Evolutionary conservation across 2,797 vertebrate genomes (phyloP).

Genomic region (Acropternis orthonyx): DNA sequence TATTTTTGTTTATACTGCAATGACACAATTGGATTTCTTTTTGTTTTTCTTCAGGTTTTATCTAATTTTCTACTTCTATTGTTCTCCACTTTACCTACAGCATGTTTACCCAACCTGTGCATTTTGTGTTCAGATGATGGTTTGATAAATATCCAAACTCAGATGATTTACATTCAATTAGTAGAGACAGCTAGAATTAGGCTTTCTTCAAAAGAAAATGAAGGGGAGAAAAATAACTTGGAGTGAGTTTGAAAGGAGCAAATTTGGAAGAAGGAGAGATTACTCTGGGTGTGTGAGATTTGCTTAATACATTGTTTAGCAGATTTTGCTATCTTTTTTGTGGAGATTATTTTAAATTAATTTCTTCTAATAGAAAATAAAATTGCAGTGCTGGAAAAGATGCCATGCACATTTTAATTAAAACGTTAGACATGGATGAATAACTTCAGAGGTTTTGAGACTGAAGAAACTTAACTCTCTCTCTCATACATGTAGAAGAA

Average conservation of each 20-base stretch:
- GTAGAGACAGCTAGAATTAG: background rate
- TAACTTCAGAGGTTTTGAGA: background rate
- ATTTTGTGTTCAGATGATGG: background rate
- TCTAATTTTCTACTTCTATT: background rate
- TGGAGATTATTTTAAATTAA: background rate
- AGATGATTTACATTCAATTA: background rate
- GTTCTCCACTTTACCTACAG: background rate
- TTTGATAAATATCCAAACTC: background rate
- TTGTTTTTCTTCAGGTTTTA: background rate
- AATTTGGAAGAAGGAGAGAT: background rate
- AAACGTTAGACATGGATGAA: background rate
- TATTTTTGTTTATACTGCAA: background rate
- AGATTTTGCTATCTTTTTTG: background rate
- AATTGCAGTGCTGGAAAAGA: background rate
- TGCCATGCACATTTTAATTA: background rate
- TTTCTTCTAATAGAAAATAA: slow-evolving; percentile 9
- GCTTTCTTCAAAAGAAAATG: background rate
- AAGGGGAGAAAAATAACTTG: background rate
- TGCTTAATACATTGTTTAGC: background rate
- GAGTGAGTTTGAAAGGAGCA: background rate
- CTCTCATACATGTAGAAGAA: background rate
- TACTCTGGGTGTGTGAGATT: background rate
- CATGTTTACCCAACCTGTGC: background rate
- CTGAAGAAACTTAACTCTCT: background rate
- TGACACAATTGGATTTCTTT: background rate